Conservation (phyloP, 2,888 invertebrate genomes). For the Nesidiocoris tenuis region DNA sequence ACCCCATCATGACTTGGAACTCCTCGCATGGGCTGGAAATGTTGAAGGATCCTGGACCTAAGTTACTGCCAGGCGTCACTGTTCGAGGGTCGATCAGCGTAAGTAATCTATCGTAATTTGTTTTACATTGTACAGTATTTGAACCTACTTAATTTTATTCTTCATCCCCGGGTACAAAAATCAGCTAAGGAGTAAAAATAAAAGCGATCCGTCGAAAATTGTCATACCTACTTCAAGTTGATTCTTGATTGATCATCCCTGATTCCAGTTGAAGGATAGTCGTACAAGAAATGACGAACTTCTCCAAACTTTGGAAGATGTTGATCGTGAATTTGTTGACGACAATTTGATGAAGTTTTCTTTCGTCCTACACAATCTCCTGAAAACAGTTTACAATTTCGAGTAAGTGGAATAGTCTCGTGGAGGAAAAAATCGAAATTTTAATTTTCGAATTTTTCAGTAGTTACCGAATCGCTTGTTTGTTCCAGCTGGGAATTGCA, state of each 20-base stretch:
- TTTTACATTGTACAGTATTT: too few relatives aligned
- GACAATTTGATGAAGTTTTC: slow-evolving; percentile 30
- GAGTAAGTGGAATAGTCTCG: background rate
- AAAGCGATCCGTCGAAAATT: too few relatives aligned
- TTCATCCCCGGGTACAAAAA: too few relatives aligned
- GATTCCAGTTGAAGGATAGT: slow-evolving; percentile 5
- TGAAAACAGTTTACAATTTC: slow-evolving; percentile 16
- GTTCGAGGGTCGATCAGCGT: slow-evolving; percentile 8
- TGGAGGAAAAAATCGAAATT: background rate
- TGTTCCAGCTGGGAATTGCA: slow-evolving; percentile 21
- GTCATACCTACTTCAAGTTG: too few relatives aligned
- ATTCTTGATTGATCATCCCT: background rate
- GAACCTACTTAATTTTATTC: too few relatives aligned
- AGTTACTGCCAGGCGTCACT: background rate
- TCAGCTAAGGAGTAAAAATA: too few relatives aligned
- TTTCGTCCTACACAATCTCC: slow-evolving; percentile 4
- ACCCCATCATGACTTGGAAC: slow-evolving; percentile 5
- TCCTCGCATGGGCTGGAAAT: background rate
- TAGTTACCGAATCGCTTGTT: background rate
- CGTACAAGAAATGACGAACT: background rate
- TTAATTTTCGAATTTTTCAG: background rate
- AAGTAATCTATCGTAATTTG: too few relatives aligned
- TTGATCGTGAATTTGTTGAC: background rate
- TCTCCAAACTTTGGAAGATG: background rate
- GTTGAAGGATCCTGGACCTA: background rate